Evolutionary conservation across 2,888 invertebrate species (phyloP), one percentile per base, ranked within the genome.

Genomic region (Rugalucina vietnamica): DNA sequence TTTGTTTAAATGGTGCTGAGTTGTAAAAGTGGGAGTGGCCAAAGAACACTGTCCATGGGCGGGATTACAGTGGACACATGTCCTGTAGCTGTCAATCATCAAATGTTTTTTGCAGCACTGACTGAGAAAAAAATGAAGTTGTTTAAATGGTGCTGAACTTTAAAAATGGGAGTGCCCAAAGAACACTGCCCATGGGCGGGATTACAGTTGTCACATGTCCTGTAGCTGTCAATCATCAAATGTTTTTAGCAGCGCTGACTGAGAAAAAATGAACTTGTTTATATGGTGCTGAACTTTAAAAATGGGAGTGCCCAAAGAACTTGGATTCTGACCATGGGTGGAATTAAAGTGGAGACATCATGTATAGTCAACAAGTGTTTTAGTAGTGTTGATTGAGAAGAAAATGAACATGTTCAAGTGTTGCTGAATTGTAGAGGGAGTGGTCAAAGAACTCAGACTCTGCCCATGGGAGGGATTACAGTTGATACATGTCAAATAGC

Each of bases 81-180:
- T 84, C 74, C 90, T n/a, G 84, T 93, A 34, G 75, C 73, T 5
- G 78, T 90, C 37, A 93, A 93, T 76, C 88, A 91, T 27, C 60
- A 82, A 0, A 81, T 88, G 29, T 93, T 88, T 81, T 86, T 94
- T 5, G 90, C 90, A 18, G 89, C 92, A 2, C 84, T 94, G 21
- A 92, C 93, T 4, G 93, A 93, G 21, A 93, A 92, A 86, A 85
- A 85, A 24, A 82, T 93, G n/a, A 89, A 90, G 76, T 80, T 93
- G 18, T 89, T 90, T 76, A 90, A 90, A 49, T 92, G 92, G 92
- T 82, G 69, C 37, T 86, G 79, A 49, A n/a, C n/a, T n/a, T n/a
- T n/a, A n/a, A n/a, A n/a, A n/a, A n/a, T n/a, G n/a, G n/a, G n/a
- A n/a, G n/a, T n/a, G n/a, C n/a, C n/a, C n/a, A n/a, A n/a, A n/a